phyloP scores from a whole-genome alignment of 2,113 vertebrate genomes.

The Meleagris gallopavo region DNA sequence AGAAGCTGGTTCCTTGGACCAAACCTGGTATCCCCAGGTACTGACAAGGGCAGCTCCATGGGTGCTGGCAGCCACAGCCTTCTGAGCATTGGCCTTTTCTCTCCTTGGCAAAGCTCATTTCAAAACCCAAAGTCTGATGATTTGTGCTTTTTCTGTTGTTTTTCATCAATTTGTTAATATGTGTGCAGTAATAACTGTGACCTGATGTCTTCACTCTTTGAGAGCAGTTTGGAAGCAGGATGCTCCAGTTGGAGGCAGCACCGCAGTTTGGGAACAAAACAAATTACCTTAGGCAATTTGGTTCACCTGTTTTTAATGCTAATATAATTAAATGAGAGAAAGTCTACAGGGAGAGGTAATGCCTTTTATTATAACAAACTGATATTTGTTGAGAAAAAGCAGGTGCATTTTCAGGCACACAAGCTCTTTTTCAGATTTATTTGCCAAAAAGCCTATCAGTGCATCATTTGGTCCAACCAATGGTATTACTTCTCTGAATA shows the following conservation, averaged over 20 bases:
- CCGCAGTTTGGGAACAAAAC: background rate
- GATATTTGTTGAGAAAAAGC: background rate
- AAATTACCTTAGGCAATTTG: background rate
- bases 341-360: background rate
- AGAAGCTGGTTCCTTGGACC: background rate
- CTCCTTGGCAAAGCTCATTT: background rate
- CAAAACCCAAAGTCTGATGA: background rate
- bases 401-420: background rate
- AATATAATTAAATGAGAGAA: slow-evolving; percentile 24
- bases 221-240: background rate
- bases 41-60: background rate
- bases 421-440: background rate
- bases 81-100: background rate
- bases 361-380: slow-evolving; percentile 18
- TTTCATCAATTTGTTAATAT: background rate
- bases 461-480: slow-evolving; percentile 5
- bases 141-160: background rate
- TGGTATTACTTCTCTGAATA: background rate
- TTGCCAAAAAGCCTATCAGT: slow-evolving; percentile 12
- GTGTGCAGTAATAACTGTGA: background rate
- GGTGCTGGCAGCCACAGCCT: accelerated
- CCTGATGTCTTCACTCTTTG: background rate
- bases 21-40: background rate
- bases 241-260: background rate
- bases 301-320: slow-evolving; percentile 11